A percentile compares a stretch with the other conserved stretches of the same genome.
phyloP scores from a whole-genome alignment of 64 coral and sea anemone species.

The Platygyra sinensis region DNA sequence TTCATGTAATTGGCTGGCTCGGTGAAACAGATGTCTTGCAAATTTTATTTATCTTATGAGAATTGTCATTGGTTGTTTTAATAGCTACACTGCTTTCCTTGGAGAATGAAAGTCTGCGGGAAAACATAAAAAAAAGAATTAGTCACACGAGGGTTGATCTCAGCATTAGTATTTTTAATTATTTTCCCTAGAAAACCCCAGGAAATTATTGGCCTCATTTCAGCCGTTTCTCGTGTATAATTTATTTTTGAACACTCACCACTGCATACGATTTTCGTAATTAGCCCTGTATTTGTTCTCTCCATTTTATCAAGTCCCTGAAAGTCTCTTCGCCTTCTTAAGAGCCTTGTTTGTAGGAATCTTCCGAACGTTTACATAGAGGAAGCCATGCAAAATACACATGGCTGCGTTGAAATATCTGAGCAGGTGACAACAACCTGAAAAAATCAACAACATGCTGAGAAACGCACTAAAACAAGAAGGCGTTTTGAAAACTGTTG shows the following conservation, averaged over 20 bases:
- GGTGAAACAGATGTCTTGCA: not conserved
- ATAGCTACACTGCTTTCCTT: not conserved
- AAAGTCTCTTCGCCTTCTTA: not conserved
- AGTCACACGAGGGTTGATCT: not conserved
- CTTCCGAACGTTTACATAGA: not conserved
- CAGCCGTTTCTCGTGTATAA: not conserved
- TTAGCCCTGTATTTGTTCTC: too few species aligned
- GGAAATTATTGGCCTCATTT: not conserved
- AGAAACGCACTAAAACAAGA: not conserved
- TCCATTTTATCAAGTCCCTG: not conserved
- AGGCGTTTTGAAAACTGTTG: not conserved
- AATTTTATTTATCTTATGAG: conserved; percentile 6
- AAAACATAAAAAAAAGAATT: not conserved
- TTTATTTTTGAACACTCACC: not conserved
- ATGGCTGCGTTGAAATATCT: not conserved
- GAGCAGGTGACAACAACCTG: not conserved
- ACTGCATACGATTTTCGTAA: not conserved
- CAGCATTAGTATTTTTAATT: not conserved
- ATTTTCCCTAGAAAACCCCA: not conserved
- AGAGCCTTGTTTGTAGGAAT: not conserved
- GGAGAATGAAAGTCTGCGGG: not conserved
- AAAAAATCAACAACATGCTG: not conserved
- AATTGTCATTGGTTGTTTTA: not conserved
- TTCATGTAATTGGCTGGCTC: not conserved
- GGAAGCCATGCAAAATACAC: not conserved